These are phyloP conservation scores for Leptobrachium leishanense DNA, from an alignment of 2,113 vertebrate genomes.

Conservation along the genomic window DNA sequence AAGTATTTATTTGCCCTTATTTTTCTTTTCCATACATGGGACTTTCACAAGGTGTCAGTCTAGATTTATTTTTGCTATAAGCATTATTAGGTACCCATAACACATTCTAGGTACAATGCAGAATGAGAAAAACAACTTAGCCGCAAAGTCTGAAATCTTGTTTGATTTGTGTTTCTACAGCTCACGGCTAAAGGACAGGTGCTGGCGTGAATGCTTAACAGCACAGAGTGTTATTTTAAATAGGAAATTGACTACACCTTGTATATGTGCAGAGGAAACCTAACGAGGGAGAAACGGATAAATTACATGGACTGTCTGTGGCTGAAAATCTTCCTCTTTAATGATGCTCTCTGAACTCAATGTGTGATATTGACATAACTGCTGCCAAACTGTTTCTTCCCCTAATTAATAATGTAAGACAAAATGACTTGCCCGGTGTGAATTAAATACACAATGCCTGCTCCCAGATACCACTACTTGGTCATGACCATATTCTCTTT, in stretches of 20 bases:
- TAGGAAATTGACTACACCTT: neutral
- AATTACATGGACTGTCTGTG: neutral
- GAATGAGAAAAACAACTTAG: slow-evolving; percentile 44
- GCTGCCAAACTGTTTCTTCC: no score
- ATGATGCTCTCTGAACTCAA: no score
- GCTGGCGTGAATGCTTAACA: slow-evolving; percentile 42
- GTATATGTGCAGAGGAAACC: neutral
- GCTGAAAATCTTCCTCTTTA: neutral
- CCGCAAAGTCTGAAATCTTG: slow-evolving; percentile 37
- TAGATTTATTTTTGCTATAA: neutral
- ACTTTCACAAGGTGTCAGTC: slow-evolving; percentile 11
- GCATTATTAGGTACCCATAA: neutral
- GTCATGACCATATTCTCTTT: no score
- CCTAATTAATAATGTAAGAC: no score
- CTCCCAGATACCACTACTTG: no score
- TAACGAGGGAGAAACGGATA: neutral
- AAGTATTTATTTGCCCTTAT: neutral
- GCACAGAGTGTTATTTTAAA: slow-evolving; percentile 20
- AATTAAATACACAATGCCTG: no score
- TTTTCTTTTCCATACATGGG: slow-evolving; percentile 17
- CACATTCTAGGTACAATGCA: slow-evolving; percentile 15
- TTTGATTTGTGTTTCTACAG: slow-evolving; percentile 35
- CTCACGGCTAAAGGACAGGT: slow-evolving; percentile 41
- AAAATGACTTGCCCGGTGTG: no score
- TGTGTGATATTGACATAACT: no score